Conservation (phyloP, 2,113 vertebrate species). For the Brachionichthys hirsutus region DNA sequence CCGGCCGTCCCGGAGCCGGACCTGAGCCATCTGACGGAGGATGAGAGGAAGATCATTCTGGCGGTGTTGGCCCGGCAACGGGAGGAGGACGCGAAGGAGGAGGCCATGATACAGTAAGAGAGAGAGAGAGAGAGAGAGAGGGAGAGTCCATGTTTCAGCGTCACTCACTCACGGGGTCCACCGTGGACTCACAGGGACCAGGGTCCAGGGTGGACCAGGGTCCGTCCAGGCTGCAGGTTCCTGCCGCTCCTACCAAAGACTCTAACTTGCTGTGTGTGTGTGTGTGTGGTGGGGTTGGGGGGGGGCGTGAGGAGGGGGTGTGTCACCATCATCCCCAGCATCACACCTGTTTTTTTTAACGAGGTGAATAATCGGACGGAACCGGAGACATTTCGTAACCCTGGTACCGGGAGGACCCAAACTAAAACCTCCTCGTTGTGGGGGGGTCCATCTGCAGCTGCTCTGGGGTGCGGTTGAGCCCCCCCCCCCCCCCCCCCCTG, state of each 20-base stretch:
- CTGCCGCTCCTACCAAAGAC: no score
- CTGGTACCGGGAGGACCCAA: no score
- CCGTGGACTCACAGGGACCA: no score
- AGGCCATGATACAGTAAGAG: conserved; percentile 98
- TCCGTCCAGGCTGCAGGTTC: no score
- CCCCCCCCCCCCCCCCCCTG: conserved; percentile 47
- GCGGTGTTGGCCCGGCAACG: conserved; percentile 97
- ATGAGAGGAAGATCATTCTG: conserved; percentile 98
- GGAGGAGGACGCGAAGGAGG: conserved; percentile 97
- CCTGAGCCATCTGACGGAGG: conserved; percentile 99
- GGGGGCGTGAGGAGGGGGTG: conserved; percentile 24
- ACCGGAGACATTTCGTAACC: conserved; percentile 28
- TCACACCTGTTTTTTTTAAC: not conserved
- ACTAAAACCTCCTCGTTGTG: no score
- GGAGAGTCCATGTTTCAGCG: not conserved
- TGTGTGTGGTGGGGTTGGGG: conserved; percentile 28
- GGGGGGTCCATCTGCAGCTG: conserved; percentile 73
- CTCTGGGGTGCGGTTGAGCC: conserved; percentile 73
- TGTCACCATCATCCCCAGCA: conserved; percentile 26
- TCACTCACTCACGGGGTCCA: no score
- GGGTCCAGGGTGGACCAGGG: no score
- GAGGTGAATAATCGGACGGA: conserved; percentile 3
- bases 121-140: conserved; percentile 10
- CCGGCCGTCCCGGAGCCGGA: conserved; percentile 94
- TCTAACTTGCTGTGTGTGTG: not conserved